phyloP scores from a whole-genome alignment of 2,113 vertebrate genomes.

The Clarias batrachus region DNA sequence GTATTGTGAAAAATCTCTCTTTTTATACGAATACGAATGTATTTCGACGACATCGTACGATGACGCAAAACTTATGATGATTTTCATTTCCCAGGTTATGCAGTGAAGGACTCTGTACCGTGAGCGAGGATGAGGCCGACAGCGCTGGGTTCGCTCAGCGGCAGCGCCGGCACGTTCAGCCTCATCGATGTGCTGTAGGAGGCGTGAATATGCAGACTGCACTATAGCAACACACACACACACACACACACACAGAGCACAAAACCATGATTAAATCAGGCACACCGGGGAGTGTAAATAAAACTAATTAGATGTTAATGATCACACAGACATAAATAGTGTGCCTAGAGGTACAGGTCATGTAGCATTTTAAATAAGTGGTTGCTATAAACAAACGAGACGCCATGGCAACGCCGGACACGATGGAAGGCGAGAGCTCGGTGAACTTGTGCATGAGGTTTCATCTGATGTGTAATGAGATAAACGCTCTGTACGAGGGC shows the following conservation, averaged over 20 bases:
- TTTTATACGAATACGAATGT: background rate
- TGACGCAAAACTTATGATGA: background rate
- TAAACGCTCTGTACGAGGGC: no score
- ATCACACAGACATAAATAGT: background rate
- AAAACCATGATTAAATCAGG: background rate
- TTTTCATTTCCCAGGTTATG: background rate
- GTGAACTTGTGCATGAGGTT: background rate
- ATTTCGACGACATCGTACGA: background rate
- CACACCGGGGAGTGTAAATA: background rate
- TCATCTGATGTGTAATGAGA: no score
- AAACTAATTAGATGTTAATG: background rate
- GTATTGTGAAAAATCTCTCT: no score
- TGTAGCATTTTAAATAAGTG: background rate
- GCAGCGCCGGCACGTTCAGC: constrained; percentile 87
- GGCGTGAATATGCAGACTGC: constrained; percentile 90
- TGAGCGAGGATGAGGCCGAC: constrained; percentile 92
- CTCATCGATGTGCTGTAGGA: constrained; percentile 90
- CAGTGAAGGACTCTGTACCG: constrained; percentile 66
- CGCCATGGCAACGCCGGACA: background rate
- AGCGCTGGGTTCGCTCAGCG: constrained; percentile 85
- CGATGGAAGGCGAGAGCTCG: no score
- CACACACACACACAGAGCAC: background rate
- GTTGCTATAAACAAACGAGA: constrained; percentile 12
- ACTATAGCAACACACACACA: constrained; percentile 72
- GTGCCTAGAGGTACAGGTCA: background rate